phyloP scores from a whole-genome alignment of 2,888 invertebrate species.

The Cephus pulcher region DNA sequence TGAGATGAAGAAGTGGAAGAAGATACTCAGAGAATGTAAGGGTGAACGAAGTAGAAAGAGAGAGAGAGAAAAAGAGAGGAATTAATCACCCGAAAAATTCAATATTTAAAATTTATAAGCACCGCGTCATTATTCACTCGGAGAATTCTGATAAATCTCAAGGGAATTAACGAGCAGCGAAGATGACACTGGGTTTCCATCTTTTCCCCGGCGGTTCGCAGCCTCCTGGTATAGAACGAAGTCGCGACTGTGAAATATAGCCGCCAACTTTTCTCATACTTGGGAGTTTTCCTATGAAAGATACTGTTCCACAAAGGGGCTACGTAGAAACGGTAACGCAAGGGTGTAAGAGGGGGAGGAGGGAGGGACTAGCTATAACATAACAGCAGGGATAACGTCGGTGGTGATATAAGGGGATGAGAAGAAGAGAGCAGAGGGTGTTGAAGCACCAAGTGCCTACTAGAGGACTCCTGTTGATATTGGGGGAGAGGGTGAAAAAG shows the following conservation, averaged over 20 bases:
- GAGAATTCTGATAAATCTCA: slow-evolving; percentile 58
- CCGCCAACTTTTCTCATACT: slow-evolving; percentile 61
- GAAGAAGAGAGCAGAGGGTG: neutral
- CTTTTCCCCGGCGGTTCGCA: slow-evolving; percentile 31
- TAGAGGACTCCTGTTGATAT: slow-evolving; percentile 32
- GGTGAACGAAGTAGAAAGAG: neutral
- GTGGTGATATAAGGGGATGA: neutral
- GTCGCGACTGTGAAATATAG: slow-evolving; percentile 55
- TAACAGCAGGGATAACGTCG: slow-evolving; percentile 26
- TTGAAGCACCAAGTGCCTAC: slow-evolving; percentile 22
- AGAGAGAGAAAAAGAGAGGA: neutral
- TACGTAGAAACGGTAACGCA: slow-evolving; percentile 16
- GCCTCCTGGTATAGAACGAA: slow-evolving; percentile 7
- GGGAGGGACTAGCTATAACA: slow-evolving; percentile 27
- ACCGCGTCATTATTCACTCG: slow-evolving; percentile 54
- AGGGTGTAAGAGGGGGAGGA: neutral
- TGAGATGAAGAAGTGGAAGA: neutral
- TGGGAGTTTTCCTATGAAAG: slow-evolving; percentile 47
- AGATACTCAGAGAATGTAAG: neutral
- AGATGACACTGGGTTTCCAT: slow-evolving; percentile 57
- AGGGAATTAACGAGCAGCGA: slow-evolving; percentile 61
- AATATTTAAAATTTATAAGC: slow-evolving; percentile 56
- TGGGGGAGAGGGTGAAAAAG: slow-evolving; percentile 19
- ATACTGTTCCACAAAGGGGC: slow-evolving; percentile 15
- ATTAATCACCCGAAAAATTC: slow-evolving; percentile 39